phyloP scores from a whole-genome alignment of 1,140 invertebrate species.

The Pogonognathellus flavescens region DNA sequence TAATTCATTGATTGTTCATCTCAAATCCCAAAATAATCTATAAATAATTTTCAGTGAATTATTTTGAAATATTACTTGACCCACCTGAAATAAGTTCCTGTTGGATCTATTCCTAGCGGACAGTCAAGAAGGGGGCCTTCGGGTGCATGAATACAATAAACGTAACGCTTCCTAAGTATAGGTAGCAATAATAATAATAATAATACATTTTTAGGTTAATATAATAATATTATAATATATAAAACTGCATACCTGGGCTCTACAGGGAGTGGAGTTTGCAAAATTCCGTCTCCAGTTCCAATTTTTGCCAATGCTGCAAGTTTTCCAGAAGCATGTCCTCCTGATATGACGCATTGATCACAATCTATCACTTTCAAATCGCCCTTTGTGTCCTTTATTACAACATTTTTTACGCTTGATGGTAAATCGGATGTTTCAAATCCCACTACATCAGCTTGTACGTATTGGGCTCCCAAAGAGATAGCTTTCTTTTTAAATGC shows the following conservation, averaged over 20 bases:
- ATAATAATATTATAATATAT: neutral
- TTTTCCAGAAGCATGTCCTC: constrained; percentile 83
- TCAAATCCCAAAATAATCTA: too few relatives aligned
- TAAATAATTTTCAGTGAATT: too few relatives aligned
- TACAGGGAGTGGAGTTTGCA: constrained; percentile 82
- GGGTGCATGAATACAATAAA: constrained; percentile 84
- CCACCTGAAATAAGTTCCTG: constrained; percentile 78
- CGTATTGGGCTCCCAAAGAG: constrained; percentile 82
- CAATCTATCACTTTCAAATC: constrained; percentile 79
- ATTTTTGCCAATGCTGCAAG: constrained; percentile 84
- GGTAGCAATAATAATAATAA: constrained; percentile 68
- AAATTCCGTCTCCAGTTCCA: constrained; percentile 77
- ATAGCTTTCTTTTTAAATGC: constrained; percentile 85
- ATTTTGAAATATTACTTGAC: too few relatives aligned
- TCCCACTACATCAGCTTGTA: constrained; percentile 82
- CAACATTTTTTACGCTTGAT: constrained; percentile 71
- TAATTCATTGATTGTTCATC: too few relatives aligned
- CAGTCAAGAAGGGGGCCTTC: constrained; percentile 85
- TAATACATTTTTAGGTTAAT: constrained; percentile 26
- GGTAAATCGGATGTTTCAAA: constrained; percentile 74
- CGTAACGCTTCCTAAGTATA: constrained; percentile 84
- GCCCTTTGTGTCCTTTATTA: constrained; percentile 78
- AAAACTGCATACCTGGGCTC: constrained; percentile 78
- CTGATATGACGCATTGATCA: constrained; percentile 82
- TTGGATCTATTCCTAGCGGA: constrained; percentile 87